Conservation (phyloP, 2,888 invertebrate species). For the Neoitamus cyanurus region DNA sequence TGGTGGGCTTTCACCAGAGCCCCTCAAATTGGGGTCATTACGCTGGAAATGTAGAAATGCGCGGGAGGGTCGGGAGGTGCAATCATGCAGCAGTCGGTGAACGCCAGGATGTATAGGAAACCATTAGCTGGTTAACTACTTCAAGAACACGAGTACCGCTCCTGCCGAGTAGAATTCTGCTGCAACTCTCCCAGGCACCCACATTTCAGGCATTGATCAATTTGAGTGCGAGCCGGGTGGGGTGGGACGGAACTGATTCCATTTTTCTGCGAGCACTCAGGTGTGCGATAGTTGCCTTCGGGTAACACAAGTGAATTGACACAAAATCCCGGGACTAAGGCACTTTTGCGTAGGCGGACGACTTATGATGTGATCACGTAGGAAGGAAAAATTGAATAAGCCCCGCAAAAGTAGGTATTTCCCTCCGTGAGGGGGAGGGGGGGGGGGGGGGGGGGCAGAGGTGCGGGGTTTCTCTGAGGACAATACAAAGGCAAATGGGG, state of each 20-base stretch:
- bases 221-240: not conserved
- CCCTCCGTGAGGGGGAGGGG: not conserved
- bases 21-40: conserved; percentile 9
- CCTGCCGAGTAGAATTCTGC: not conserved
- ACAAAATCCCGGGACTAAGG: not conserved
- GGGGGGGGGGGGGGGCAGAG: not conserved
- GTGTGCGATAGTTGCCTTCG: not conserved
- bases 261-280: not conserved
- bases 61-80: not conserved
- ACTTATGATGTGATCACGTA: conserved; percentile 17
- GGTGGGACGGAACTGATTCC: not conserved
- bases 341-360: not conserved
- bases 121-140: not conserved
- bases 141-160: not conserved
- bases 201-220: not conserved
- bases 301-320: not conserved
- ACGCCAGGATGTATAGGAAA: conserved; percentile 9
- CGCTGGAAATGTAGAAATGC: not conserved
- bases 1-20: not conserved
- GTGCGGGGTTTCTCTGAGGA: not conserved
- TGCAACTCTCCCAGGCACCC: not conserved
- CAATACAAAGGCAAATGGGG: not conserved
- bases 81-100: not conserved
- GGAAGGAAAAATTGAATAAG: not conserved
- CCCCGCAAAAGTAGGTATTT: not conserved